These are phyloP conservation scores for Bambusicola thoracicus DNA, from an alignment of 2,113 vertebrate genomes.

Conservation along the genomic window DNA sequence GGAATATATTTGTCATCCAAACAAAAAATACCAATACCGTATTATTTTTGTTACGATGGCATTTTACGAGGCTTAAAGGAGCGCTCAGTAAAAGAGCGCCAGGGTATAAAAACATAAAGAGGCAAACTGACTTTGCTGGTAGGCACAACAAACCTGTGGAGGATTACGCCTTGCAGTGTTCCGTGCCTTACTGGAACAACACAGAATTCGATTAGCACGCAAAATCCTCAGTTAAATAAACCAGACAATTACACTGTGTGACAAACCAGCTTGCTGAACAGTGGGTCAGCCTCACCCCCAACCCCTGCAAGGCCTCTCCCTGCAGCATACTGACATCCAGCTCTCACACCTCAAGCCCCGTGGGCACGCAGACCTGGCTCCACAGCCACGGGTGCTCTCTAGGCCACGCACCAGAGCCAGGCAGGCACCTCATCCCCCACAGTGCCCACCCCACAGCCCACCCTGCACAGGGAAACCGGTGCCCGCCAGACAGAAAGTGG, in stretches of 20 bases:
- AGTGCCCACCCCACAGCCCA: background rate
- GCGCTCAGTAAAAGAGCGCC: background rate
- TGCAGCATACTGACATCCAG: background rate
- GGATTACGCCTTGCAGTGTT: background rate
- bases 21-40: background rate
- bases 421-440: background rate
- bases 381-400: fast-evolving
- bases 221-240: background rate
- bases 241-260: background rate
- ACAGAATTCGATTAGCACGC: background rate
- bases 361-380: background rate
- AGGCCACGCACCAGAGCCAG: background rate
- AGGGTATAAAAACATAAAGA: background rate
- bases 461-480: background rate
- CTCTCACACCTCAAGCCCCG: background rate
- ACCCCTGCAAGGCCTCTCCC: background rate
- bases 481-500: background rate
- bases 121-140: background rate
- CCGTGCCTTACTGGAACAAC: background rate
- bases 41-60: background rate
- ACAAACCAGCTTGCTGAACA: background rate
- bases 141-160: background rate
- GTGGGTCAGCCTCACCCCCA: background rate
- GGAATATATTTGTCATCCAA: background rate
- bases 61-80: background rate